phyloP scores from a whole-genome alignment of 1,140 invertebrate species.

The Dinothrombium tinctorium region DNA sequence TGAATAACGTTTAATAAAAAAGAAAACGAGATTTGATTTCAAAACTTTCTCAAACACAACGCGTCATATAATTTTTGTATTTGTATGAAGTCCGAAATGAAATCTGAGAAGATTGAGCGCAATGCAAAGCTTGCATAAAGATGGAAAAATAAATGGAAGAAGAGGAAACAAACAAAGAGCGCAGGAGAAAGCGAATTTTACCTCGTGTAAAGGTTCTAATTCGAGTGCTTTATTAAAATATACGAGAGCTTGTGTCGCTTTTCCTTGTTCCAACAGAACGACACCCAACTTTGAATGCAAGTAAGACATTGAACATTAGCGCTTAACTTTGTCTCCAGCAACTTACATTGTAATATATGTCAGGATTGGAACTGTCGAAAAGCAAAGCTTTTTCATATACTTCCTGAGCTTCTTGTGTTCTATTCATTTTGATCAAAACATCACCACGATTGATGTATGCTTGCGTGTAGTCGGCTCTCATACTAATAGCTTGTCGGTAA shows the following conservation, averaged over 20 bases:
- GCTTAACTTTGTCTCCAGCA: not conserved
- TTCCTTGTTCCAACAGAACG: conserved; percentile 72
- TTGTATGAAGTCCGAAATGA: no score
- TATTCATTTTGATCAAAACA: conserved; percentile 77
- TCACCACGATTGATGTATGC: conserved; percentile 92
- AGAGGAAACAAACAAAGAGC: conserved; percentile 5
- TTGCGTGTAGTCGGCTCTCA: conserved; percentile 88
- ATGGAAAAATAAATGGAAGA: no score
- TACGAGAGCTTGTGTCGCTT: conserved; percentile 61
- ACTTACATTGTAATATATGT: conserved; percentile 88
- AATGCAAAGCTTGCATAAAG: no score
- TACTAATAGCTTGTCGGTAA: conserved; percentile 79
- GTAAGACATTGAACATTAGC: not conserved
- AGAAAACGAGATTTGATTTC: no score
- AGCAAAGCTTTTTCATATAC: conserved; percentile 77
- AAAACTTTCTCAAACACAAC: no score
- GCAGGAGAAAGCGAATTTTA: conserved; percentile 10
- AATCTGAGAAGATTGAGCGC: no score
- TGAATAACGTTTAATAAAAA: no score
- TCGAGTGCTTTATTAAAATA: conserved; percentile 80
- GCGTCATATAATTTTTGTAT: no score
- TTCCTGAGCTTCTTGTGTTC: conserved; percentile 77
- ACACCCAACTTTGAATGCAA: conserved; percentile 66
- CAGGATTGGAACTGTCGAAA: conserved; percentile 81
- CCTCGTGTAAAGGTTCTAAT: conserved; percentile 62